Percentiles rank a stretch among this genome's conserved stretches.
phyloP scores from a whole-genome alignment of 2,113 vertebrate species.

The Puma concolor region DNA sequence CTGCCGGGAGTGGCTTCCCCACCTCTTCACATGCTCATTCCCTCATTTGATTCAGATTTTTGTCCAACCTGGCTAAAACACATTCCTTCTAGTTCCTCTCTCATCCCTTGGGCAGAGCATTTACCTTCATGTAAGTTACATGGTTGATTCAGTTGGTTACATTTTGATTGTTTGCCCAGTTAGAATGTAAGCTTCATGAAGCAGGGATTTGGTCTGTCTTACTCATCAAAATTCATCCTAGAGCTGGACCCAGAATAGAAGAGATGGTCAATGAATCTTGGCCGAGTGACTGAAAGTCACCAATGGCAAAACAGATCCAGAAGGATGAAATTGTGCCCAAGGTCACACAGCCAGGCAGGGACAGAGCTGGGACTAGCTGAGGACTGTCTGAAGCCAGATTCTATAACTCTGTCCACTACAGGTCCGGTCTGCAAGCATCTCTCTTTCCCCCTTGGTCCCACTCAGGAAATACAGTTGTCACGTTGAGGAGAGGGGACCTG shows the following conservation, averaged over 20 bases:
- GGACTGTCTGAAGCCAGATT: neutral
- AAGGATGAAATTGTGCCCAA: neutral
- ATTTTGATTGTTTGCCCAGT: neutral
- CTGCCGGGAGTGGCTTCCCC: neutral
- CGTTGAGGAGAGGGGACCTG: neutral
- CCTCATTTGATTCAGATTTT: neutral
- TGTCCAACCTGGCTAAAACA: neutral
- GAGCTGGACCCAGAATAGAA: neutral
- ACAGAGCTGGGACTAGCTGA: neutral
- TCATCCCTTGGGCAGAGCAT: neutral
- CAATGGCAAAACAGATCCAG: neutral
- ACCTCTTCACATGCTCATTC: neutral
- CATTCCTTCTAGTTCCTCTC: neutral
- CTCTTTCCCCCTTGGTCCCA: neutral
- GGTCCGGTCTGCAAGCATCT: neutral
- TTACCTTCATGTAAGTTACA: neutral
- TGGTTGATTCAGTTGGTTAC: neutral
- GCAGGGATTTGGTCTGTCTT: neutral
- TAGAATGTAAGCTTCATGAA: neutral
- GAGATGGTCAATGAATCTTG: neutral
- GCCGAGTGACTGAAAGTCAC: neutral
- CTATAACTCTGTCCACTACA: neutral
- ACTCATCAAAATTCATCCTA: neutral
- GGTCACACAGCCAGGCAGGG: neutral
- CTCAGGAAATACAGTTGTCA: neutral